A percentile compares a stretch with the other conserved stretches of the same genome.
These are phyloP conservation scores for Euphydryas editha DNA, from an alignment of 2,888 invertebrate species.

Conservation along the genomic window DNA sequence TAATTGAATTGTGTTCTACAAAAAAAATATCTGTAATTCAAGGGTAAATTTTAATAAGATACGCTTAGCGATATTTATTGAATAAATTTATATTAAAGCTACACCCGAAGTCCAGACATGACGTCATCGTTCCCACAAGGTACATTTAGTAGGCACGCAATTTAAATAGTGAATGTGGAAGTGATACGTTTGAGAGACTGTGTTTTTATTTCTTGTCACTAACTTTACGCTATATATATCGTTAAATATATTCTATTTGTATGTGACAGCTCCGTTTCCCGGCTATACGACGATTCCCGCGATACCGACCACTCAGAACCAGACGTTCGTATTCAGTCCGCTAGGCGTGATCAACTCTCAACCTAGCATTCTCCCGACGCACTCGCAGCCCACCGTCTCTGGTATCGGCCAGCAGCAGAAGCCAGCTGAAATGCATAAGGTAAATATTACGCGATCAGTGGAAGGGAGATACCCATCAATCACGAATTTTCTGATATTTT, in stretches of 20 bases:
- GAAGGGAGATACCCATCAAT: no score
- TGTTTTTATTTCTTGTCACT: not conserved
- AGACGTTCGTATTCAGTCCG: conserved; percentile 90
- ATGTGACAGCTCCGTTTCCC: conserved; percentile 84
- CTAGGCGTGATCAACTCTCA: conserved; percentile 88
- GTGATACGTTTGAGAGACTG: conserved; percentile 20
- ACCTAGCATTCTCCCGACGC: conserved; percentile 86
- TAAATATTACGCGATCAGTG: conserved; percentile 52
- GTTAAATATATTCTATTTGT: not conserved
- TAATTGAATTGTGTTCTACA: no score
- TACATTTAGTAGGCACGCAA: conserved; percentile 2
- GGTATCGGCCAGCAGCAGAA: conserved; percentile 84
- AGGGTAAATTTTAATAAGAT: no score
- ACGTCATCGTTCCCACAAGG: not conserved
- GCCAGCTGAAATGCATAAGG: conserved; percentile 87
- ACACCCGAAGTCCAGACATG: not conserved
- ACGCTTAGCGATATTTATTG: no score
- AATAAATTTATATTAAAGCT: no score
- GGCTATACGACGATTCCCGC: conserved; percentile 92
- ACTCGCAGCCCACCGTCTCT: conserved; percentile 78
- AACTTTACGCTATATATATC: not conserved
- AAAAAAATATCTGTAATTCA: no score
- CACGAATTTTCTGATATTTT: no score
- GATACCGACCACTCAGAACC: conserved; percentile 90
- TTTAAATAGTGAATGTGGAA: conserved; percentile 22